phyloP scores from a whole-genome alignment of 2,113 vertebrate species.

The Tragelaphus imberbis region DNA sequence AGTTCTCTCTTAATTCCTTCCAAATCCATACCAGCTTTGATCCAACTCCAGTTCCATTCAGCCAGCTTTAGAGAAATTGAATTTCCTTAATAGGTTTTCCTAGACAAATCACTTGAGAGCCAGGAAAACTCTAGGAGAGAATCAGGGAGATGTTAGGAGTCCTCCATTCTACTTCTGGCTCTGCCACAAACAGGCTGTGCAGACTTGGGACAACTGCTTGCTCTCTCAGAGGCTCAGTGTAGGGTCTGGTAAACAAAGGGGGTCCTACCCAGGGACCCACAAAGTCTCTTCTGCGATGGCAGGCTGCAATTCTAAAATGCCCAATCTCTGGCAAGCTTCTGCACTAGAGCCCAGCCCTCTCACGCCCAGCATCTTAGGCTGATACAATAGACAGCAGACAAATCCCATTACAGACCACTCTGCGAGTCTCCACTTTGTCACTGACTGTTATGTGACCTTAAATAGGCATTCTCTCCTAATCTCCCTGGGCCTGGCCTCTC shows the following conservation, averaged over 20 bases:
- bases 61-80: not conserved
- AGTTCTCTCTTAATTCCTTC: not conserved
- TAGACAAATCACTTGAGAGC: not conserved
- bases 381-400: slow-evolving; percentile 55
- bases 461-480: slow-evolving; percentile 51
- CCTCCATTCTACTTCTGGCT: not conserved
- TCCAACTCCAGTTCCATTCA: not conserved
- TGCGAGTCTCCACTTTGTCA: slow-evolving; percentile 16
- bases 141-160: not conserved
- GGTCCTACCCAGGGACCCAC: not conserved
- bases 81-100: slow-evolving; percentile 42
- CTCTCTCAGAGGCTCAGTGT: not conserved
- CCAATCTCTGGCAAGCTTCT: not conserved
- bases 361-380: not conserved
- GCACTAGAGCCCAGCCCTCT: not conserved
- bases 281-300: not conserved
- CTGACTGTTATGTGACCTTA: slow-evolving; percentile 52
- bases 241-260: not conserved
- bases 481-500: slow-evolving; percentile 46
- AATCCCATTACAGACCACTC: slow-evolving; percentile 55
- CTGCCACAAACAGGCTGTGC: not conserved
- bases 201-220: not conserved
- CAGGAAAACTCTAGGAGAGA: not conserved
- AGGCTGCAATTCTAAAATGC: not conserved
- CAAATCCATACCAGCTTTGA: not conserved